These are phyloP conservation scores for Ictalurus punctatus DNA, from an alignment of 2,113 vertebrate species.

Conservation along the genomic window DNA sequence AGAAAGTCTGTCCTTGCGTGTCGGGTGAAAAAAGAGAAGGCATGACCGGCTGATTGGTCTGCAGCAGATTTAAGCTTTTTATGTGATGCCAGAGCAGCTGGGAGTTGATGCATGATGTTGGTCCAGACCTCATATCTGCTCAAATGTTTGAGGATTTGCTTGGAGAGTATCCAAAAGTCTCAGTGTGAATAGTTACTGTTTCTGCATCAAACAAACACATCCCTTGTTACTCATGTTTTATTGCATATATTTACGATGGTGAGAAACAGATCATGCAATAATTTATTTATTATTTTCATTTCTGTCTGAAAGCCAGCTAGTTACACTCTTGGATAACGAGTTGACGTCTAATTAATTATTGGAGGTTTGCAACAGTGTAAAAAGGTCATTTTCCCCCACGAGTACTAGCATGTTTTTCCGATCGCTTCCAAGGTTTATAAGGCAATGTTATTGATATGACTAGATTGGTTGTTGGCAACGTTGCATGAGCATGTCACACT, in stretches of 20 bases:
- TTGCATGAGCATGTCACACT: neutral
- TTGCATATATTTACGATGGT: neutral
- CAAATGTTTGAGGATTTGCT: neutral
- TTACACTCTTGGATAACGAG: neutral
- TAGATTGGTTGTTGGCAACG: neutral
- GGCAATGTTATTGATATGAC: neutral
- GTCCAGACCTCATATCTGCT: neutral
- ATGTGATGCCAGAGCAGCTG: conserved; percentile 43
- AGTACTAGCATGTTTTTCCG: neutral
- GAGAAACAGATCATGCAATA: neutral
- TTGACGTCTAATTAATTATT: too few species aligned
- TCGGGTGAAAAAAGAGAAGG: conserved; percentile 38
- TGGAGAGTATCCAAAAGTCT: neutral
- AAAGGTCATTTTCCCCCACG: too few species aligned
- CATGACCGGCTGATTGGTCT: conserved; percentile 47
- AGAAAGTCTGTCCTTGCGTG: conserved; percentile 57
- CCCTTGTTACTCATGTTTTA: neutral
- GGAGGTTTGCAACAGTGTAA: too few species aligned
- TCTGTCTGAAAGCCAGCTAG: neutral
- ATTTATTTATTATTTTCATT: neutral
- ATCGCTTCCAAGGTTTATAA: neutral
- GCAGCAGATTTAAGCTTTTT: conserved; percentile 42
- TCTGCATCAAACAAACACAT: neutral
- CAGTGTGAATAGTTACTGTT: neutral
- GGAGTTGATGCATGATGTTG: conserved; percentile 12